A percentile compares a stretch with the other conserved stretches of the same genome.
Evolutionary conservation across 2,888 invertebrate species (phyloP).

Genomic region (Acleris literana): DNA sequence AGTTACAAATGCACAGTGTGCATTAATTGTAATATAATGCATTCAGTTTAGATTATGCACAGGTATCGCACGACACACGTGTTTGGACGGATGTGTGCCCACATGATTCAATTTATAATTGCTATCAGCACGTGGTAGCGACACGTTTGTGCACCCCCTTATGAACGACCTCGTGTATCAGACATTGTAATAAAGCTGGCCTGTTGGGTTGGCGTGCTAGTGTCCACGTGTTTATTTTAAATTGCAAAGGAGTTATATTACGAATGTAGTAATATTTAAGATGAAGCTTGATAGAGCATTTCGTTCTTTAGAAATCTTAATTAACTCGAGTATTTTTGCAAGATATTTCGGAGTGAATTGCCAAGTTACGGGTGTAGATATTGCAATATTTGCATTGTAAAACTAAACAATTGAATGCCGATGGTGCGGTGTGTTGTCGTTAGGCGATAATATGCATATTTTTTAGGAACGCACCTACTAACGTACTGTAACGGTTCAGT

Average conservation of each 20-base stretch:
- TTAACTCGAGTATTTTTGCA: too few species aligned
- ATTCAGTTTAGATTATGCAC: constrained; percentile 37
- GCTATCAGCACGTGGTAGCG: constrained; percentile 60
- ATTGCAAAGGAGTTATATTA: too few species aligned
- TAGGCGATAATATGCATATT: constrained; percentile 30
- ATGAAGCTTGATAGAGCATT: too few species aligned
- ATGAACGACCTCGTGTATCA: background rate
- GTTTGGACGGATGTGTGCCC: constrained; percentile 59
- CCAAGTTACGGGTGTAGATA: background rate
- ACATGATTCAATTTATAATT: constrained; percentile 64
- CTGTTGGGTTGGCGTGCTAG: background rate
- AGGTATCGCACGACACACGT: constrained; percentile 52
- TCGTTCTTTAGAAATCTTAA: too few species aligned
- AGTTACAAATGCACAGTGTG: constrained; percentile 1
- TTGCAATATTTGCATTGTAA: constrained; percentile 7
- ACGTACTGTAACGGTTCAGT: constrained; percentile 61
- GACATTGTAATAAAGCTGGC: background rate
- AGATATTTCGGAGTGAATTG: too few species aligned
- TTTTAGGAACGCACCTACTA: constrained; percentile 28
- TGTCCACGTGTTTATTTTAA: background rate
- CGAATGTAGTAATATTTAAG: too few species aligned
- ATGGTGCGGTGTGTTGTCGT: constrained; percentile 8
- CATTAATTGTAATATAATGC: constrained; percentile 12
- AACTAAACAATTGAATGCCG: constrained; percentile 26
- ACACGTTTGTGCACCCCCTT: constrained; percentile 56